phyloP scores from a whole-genome alignment of 2,113 vertebrate species.

The Aldabrachelys gigantea region DNA sequence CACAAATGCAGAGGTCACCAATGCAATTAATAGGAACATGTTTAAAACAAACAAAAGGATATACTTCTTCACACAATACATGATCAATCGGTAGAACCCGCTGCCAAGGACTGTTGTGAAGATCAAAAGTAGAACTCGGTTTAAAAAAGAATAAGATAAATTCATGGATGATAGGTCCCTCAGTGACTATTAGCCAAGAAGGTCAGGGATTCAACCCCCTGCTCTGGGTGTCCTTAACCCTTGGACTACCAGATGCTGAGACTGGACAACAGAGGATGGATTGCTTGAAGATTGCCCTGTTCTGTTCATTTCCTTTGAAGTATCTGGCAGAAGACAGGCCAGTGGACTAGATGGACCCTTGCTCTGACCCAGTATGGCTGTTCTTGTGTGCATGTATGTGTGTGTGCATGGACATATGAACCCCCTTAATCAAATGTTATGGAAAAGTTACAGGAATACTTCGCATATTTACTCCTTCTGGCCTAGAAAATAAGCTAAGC shows the following conservation, averaged over 20 bases:
- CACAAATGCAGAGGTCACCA: neutral
- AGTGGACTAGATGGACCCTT: neutral
- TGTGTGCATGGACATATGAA: fast-evolving
- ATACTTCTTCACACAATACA: too few relatives aligned
- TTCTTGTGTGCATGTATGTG: neutral
- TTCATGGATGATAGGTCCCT: neutral
- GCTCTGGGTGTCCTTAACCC: neutral
- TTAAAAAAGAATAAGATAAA: neutral
- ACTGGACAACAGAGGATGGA: neutral
- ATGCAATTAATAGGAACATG: neutral
- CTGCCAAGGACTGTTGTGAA: neutral
- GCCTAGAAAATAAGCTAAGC: constrained; percentile 52
- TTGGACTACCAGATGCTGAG: neutral
- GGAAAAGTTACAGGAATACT: neutral
- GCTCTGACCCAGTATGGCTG: neutral
- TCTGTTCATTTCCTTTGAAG: neutral
- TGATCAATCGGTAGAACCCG: neutral
- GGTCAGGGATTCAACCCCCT: neutral
- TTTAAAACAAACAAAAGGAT: neutral
- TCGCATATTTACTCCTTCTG: constrained; percentile 2
- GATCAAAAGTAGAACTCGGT: neutral
- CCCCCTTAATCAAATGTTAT: neutral
- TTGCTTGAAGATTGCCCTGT: too few relatives aligned
- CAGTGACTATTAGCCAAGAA: neutral
- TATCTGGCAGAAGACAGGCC: neutral